Evolutionary conservation across 2,888 invertebrate species (phyloP).

Genomic region (Notodonta ziczac): DNA sequence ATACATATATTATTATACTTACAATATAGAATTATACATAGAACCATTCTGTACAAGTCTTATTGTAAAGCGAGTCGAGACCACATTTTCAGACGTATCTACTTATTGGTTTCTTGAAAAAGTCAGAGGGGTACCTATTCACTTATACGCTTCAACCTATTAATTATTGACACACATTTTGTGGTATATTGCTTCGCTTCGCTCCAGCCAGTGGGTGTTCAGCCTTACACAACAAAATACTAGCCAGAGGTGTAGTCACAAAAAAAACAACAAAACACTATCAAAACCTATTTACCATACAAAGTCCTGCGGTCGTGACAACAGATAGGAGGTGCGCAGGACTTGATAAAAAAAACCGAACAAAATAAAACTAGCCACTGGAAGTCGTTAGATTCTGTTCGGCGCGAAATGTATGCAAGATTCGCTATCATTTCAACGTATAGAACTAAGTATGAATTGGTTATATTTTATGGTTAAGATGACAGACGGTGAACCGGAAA

Average conservation of each 20-base stretch:
- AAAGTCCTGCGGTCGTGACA: constrained; percentile 5
- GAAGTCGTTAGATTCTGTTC: constrained; percentile 4
- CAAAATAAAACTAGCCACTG: background rate
- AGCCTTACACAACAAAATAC: background rate
- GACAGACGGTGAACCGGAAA: no score
- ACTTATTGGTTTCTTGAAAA: no score
- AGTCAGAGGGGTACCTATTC: no score
- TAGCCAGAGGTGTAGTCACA: background rate
- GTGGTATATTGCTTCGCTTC: no score
- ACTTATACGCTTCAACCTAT: no score
- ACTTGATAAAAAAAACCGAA: background rate
- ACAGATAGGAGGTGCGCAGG: constrained; percentile 4
- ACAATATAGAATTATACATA: no score
- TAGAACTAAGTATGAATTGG: background rate
- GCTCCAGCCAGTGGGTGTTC: no score
- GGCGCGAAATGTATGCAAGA: constrained; percentile 8
- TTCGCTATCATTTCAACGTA: constrained; percentile 1
- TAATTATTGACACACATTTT: no score
- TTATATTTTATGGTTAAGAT: background rate
- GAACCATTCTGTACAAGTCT: no score
- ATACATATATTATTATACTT: no score
- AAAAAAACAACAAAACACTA: constrained; percentile 4
- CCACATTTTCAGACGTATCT: no score
- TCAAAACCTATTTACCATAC: constrained; percentile 8
- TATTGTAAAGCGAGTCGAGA: no score